Percentiles rank a stretch among this genome's conserved stretches.
Evolutionary conservation across 2,113 vertebrate species (phyloP).

Genomic region (Reinhardtius hippoglossoides): DNA sequence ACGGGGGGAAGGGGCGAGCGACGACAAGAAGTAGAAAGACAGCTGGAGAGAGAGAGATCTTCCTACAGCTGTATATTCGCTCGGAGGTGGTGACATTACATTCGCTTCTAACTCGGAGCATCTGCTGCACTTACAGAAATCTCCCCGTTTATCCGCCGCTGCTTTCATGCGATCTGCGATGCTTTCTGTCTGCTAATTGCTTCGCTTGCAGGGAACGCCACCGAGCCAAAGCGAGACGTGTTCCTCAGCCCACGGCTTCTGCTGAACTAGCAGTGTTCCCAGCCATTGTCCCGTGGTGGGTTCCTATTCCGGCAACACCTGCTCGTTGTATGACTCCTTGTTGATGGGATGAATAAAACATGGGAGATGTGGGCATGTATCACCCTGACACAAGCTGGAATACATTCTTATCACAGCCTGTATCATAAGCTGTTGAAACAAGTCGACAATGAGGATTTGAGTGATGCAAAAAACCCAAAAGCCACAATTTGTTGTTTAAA

Average conservation of each 20-base stretch:
- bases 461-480: not conserved
- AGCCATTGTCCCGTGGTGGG: conserved; percentile 27
- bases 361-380: not conserved
- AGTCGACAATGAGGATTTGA: not conserved
- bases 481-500: no score
- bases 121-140: conserved; percentile 40
- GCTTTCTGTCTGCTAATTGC: conserved; percentile 50
- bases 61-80: conserved; percentile 23
- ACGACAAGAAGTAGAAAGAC: conserved; percentile 15
- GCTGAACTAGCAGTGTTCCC: conserved; percentile 56
- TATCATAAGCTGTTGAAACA: not conserved
- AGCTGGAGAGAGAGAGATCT: conserved; percentile 26
- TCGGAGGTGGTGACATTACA: conserved; percentile 43
- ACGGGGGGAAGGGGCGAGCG: conserved; percentile 35
- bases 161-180: conserved; percentile 32
- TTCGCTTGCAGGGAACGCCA: conserved; percentile 33
- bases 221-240: not conserved
- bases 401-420: not conserved
- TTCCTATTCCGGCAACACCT: conserved; percentile 36
- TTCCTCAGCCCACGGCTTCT: conserved; percentile 4
- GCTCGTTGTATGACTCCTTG: conserved; percentile 30
- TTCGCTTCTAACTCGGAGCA: conserved; percentile 17
- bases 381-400: not conserved
- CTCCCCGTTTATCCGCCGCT: conserved; percentile 24
- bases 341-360: conserved; percentile 52